Percentiles rank a stretch among this genome's conserved stretches.
Conservation (phyloP, 2,888 invertebrate species). For the Podabrus alpinus region DNA sequence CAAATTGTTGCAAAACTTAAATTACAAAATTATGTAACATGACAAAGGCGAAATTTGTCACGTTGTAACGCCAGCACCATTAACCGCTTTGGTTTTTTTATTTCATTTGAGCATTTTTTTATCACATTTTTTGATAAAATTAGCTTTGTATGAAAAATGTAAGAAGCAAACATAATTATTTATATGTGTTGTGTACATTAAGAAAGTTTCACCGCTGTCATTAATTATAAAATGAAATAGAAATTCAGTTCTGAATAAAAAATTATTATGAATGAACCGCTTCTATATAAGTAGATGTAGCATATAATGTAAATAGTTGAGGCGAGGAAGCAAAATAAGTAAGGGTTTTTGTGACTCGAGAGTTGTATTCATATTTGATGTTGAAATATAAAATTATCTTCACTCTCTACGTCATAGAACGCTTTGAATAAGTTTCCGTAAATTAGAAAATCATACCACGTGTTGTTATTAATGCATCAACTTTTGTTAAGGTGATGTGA, state of each 20-base stretch:
- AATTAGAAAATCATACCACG: not conserved
- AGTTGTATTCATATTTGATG: not conserved
- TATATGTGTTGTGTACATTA: not conserved
- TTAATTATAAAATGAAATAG: not conserved
- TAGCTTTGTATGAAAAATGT: not conserved
- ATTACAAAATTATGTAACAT: not conserved
- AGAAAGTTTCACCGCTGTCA: not conserved
- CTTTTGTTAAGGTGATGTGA: not conserved
- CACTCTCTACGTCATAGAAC: not conserved
- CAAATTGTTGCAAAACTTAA: not conserved
- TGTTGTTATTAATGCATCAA: not conserved
- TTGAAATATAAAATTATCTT: not conserved
- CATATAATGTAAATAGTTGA: not conserved
- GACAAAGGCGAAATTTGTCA: not conserved
- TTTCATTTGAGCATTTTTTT: not conserved
- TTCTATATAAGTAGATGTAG: not conserved
- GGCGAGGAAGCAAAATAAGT: not conserved
- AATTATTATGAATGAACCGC: not conserved
- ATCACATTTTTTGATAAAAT: not conserved
- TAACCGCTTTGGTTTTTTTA: not conserved
- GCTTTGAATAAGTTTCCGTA: not conserved
- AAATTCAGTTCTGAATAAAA: not conserved
- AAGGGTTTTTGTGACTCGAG: not conserved
- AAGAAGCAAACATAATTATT: not conserved
- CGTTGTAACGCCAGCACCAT: not conserved